phyloP scores from a whole-genome alignment of 2,888 invertebrate genomes.

The Empis stercorea region DNA sequence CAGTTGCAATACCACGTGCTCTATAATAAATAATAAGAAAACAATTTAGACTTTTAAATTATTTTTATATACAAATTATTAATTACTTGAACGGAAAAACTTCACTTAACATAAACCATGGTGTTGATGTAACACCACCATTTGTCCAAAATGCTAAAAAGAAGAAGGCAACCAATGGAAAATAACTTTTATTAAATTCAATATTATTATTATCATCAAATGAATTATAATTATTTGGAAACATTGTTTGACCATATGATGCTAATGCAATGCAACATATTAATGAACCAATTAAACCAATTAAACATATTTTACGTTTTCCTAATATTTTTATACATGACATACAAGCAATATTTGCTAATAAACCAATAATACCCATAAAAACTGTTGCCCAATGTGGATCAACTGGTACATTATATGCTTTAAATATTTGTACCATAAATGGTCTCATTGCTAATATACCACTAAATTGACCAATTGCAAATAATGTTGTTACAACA shows the following conservation, averaged over 20 bases:
- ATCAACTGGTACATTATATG: slow-evolving; percentile 26
- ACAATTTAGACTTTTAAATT: too few species aligned
- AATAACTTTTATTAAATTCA: slow-evolving; percentile 3
- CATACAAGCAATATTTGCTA: slow-evolving; percentile 35
- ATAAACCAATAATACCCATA: slow-evolving; percentile 38
- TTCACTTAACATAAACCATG: slow-evolving; percentile 45
- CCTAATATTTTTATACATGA: slow-evolving; percentile 36
- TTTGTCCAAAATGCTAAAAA: slow-evolving; percentile 13
- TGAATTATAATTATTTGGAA: slow-evolving; percentile 36
- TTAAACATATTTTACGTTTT: slow-evolving; percentile 39
- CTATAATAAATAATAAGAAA: slow-evolving; percentile 4
- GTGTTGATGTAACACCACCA: slow-evolving; percentile 34
- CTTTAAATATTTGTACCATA: slow-evolving; percentile 42
- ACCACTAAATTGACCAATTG: slow-evolving; percentile 41
- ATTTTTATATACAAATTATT: neutral
- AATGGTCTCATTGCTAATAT: slow-evolving; percentile 40
- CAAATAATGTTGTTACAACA: slow-evolving; percentile 41
- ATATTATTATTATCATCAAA: slow-evolving; percentile 25
- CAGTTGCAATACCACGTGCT: slow-evolving; percentile 15
- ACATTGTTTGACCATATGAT: slow-evolving; percentile 33
- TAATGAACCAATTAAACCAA: slow-evolving; percentile 36
- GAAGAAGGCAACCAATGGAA: slow-evolving; percentile 25
- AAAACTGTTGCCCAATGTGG: slow-evolving; percentile 40
- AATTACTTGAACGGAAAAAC: slow-evolving; percentile 44
- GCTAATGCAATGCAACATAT: slow-evolving; percentile 35